Evolutionary conservation across 2,888 invertebrate genomes (phyloP).

Genomic region (Tenthredo mesomela): DNA sequence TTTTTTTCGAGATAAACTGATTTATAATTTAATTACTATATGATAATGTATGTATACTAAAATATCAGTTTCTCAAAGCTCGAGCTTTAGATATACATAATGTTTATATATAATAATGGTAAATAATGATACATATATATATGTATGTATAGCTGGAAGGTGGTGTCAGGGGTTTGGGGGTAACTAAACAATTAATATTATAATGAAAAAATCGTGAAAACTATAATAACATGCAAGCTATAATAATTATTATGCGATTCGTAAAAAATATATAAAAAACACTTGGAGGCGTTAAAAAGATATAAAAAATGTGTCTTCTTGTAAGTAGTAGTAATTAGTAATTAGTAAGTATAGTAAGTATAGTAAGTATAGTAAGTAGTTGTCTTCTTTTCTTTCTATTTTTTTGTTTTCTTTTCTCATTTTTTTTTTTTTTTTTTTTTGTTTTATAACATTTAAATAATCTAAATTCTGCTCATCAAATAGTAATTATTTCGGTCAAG

Average conservation of each 20-base stretch:
- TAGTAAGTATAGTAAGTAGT: not conserved
- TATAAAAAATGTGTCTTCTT: constrained; percentile 55
- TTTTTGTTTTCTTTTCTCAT: not conserved
- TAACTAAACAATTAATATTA: constrained; percentile 21
- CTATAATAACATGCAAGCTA: constrained; percentile 49
- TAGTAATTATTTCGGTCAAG: not conserved
- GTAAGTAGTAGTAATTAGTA: not conserved
- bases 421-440: not conserved
- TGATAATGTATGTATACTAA: too few relatives aligned
- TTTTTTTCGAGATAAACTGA: too few relatives aligned
- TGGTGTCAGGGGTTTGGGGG: not conserved
- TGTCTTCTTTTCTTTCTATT: not conserved
- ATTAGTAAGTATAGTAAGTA: not conserved
- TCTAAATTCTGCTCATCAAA: not conserved
- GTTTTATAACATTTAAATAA: not conserved
- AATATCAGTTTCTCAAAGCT: constrained; percentile 1
- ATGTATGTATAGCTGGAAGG: not conserved
- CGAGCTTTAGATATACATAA: not conserved
- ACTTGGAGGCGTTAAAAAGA: constrained; percentile 55
- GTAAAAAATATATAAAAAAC: constrained; percentile 65
- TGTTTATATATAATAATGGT: not conserved
- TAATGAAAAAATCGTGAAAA: not conserved
- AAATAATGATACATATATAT: not conserved
- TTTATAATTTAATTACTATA: too few relatives aligned
- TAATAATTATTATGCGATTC: constrained; percentile 47